Evolutionary conservation across 2,888 invertebrate genomes (phyloP), one percentile per base, ranked within the genome.

Genomic region (Lithophane leautieri): DNA sequence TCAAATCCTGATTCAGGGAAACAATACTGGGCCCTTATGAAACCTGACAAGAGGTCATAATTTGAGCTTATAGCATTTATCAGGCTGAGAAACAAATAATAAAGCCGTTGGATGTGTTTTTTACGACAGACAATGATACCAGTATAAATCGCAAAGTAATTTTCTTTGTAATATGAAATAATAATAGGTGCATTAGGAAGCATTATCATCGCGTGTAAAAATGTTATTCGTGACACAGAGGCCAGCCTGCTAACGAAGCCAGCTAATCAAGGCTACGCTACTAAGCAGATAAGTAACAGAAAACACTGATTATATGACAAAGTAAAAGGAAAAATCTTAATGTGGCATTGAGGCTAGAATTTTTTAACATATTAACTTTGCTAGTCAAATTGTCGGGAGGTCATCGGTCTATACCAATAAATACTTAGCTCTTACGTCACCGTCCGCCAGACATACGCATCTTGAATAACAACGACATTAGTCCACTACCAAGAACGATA

Each of bases 381-480:
- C 90, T 91, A 92, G 92, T 92, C 92, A 89, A 91, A 91, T 88
- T 90, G 82, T 79, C 77, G 76, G 83, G 94, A 94, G 94, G 96
- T 95, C 96, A 94, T 94, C 93, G 94, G 92, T 93, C 95, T 91
- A 89, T 90, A 88, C 90, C 91, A 90, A 93, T 93, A 88, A 88
- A 92, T 91, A 90, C 90, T 91, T 87, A 84, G 86, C 89, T 90
- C 89, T 95, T 93, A 93, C 96, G 96, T 96, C 96, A 96, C 85
- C 93, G 89, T 89, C 90, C 91, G 94, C 89, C 92, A 92, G 93
- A 92, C 93, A 90, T 87, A 95, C 96, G 94, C 90, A 89, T 90
- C 91, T 92, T 91, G 96, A 95, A 96, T 96, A 95, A 92, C 93
- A 95, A 96, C 93, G 91, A 94, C 90, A 88, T 89, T 90, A 90